phyloP scores from a whole-genome alignment of 2,797 vertebrate species.

The Lateolabrax maculatus region DNA sequence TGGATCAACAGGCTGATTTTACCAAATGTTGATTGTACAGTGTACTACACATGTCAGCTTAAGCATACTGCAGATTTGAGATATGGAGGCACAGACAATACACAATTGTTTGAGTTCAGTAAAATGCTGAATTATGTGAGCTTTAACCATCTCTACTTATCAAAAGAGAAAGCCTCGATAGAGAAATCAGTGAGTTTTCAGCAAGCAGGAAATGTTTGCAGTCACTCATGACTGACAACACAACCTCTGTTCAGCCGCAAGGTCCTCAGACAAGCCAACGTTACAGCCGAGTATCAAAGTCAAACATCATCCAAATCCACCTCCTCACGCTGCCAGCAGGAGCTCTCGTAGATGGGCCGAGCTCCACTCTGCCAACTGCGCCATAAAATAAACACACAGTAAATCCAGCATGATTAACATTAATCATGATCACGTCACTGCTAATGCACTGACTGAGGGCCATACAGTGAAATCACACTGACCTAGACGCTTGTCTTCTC shows the following conservation, averaged over 20 bases:
- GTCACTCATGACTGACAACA: slow-evolving; percentile 74
- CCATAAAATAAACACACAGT: slow-evolving; percentile 85
- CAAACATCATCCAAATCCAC: slow-evolving; percentile 74
- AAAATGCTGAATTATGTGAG: slow-evolving; percentile 14
- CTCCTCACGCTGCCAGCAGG: slow-evolving; percentile 70
- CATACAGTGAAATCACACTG: slow-evolving; percentile 69
- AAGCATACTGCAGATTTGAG: slow-evolving; percentile 1
- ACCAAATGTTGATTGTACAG: slow-evolving; percentile 14
- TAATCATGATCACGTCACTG: slow-evolving; percentile 83
- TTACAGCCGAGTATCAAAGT: slow-evolving; percentile 66
- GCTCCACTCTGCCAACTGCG: slow-evolving; percentile 71
- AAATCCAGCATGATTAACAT: slow-evolving; percentile 83
- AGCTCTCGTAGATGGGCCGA: slow-evolving; percentile 62
- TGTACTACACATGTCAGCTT: not conserved
- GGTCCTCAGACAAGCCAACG: slow-evolving; percentile 55
- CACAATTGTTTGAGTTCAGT: slow-evolving; percentile 12
- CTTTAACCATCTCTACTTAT: slow-evolving; percentile 43
- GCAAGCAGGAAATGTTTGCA: slow-evolving; percentile 69
- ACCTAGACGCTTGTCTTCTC: slow-evolving; percentile 56
- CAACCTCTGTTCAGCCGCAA: slow-evolving; percentile 68
- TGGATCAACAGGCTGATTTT: slow-evolving; percentile 34
- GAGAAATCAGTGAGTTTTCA: slow-evolving; percentile 59
- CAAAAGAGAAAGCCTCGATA: slow-evolving; percentile 56
- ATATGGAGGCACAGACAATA: slow-evolving; percentile 7
- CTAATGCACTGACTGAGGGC: slow-evolving; percentile 72